phyloP scores from a whole-genome alignment of 1,140 invertebrate genomes.

The Drosophila pandora region DNA sequence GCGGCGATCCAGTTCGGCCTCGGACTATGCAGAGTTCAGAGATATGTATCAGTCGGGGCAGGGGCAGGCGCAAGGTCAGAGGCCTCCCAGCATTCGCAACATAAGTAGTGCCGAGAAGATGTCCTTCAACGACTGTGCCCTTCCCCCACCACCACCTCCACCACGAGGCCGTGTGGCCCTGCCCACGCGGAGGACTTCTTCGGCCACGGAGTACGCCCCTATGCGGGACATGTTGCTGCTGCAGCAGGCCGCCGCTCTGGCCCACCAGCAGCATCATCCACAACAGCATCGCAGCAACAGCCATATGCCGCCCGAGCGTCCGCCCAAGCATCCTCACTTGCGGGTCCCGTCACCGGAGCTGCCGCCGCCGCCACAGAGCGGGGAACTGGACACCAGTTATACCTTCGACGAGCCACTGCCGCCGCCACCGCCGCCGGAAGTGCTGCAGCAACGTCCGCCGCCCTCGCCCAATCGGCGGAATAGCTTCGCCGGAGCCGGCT shows the following conservation, averaged over 20 bases:
- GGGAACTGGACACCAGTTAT: slow-evolving; percentile 86
- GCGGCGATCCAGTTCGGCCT: slow-evolving; percentile 88
- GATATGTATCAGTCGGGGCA: slow-evolving; percentile 71
- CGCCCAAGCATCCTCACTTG: slow-evolving; percentile 89
- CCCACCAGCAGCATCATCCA: slow-evolving; percentile 78
- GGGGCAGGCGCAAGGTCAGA: slow-evolving; percentile 9
- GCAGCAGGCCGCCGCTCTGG: slow-evolving; percentile 73
- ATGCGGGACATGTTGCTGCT: slow-evolving; percentile 76
- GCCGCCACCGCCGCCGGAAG: slow-evolving; percentile 88
- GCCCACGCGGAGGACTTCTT: slow-evolving; percentile 74
- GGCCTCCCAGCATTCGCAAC: slow-evolving; percentile 70
- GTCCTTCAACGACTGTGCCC: slow-evolving; percentile 81
- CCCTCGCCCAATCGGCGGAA: slow-evolving; percentile 77
- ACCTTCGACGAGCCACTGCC: slow-evolving; percentile 89
- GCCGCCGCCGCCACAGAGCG: slow-evolving; percentile 88
- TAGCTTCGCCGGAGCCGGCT: slow-evolving; percentile 76
- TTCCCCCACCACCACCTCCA: slow-evolving; percentile 80
- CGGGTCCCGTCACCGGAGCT: slow-evolving; percentile 89
- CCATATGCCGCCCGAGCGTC: slow-evolving; percentile 87
- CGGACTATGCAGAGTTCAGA: slow-evolving; percentile 86
- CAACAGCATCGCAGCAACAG: slow-evolving; percentile 66
- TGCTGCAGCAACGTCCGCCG: slow-evolving; percentile 67
- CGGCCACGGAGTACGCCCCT: slow-evolving; percentile 76
- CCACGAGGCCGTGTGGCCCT: slow-evolving; percentile 79
- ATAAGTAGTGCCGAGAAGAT: slow-evolving; percentile 74